Evolutionary conservation across 1,140 invertebrate species (phyloP).

Genomic region (Zaprionus kolodkinae): DNA sequence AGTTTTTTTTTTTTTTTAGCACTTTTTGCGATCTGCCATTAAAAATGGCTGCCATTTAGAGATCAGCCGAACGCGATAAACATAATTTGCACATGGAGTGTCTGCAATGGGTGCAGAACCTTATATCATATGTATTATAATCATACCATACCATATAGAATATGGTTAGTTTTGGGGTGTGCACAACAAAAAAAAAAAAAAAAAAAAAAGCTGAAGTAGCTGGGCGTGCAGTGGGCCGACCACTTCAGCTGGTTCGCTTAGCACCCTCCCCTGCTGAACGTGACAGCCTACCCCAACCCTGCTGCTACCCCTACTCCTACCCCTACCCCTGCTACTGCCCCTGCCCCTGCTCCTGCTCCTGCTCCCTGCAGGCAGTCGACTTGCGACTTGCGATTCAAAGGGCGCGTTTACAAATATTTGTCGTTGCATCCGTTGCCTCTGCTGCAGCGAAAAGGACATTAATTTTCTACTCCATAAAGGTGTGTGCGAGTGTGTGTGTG

Average conservation of each 20-base stretch:
- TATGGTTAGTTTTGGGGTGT: constrained; percentile 11
- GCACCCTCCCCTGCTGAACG: constrained; percentile 3
- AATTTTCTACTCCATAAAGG: constrained; percentile 24
- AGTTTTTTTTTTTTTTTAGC: too few species aligned
- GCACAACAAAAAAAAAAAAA: not conserved
- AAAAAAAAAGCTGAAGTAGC: constrained; percentile 24
- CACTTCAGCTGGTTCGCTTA: constrained; percentile 39
- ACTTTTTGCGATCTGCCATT: too few species aligned
- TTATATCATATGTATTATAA: not conserved
- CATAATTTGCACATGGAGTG: not conserved
- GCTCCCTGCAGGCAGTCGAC: constrained; percentile 21
- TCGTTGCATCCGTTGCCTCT: constrained; percentile 42
- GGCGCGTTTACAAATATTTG: constrained; percentile 73
- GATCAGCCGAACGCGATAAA: too few species aligned
- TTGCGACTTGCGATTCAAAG: constrained; percentile 36
- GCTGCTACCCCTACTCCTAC: too few species aligned
- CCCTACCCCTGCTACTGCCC: not conserved
- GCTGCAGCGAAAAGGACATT: constrained; percentile 54
- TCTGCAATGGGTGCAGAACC: too few species aligned
- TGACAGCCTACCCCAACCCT: constrained; percentile 8
- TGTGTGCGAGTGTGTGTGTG: not conserved
- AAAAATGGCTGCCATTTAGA: too few species aligned
- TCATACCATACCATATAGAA: not conserved
- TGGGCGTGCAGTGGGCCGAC: constrained; percentile 31
- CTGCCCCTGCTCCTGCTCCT: constrained; percentile 15